Conservation (phyloP, 2,888 invertebrate species). For the Hirtodrosophila alboralis region DNA sequence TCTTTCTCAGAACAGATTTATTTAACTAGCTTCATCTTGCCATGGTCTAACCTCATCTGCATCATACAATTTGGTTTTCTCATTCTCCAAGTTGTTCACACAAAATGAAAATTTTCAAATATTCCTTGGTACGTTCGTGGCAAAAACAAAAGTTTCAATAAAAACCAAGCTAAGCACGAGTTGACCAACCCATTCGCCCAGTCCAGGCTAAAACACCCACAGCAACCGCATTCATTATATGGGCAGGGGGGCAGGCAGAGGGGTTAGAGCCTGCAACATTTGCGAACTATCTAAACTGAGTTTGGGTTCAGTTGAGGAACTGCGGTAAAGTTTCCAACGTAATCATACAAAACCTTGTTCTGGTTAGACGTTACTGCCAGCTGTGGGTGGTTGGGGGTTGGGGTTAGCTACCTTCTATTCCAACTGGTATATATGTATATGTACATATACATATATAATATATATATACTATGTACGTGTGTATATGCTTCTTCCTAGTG, state of each 20-base stretch:
- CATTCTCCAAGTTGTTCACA: neutral
- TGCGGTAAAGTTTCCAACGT: slow-evolving; percentile 77
- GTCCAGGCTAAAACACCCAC: slow-evolving; percentile 66
- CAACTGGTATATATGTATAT: slow-evolving; percentile 16
- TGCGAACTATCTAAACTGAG: slow-evolving; percentile 76
- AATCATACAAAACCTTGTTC: slow-evolving; percentile 73
- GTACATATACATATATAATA: slow-evolving; percentile 2
- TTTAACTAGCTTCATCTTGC: slow-evolving; percentile 9
- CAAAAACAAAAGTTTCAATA: slow-evolving; percentile 79
- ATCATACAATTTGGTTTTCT: slow-evolving; percentile 21
- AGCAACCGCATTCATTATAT: slow-evolving; percentile 64
- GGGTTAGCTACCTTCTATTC: slow-evolving; percentile 27
- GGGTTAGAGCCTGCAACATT: slow-evolving; percentile 53
- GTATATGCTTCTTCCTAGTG: slow-evolving; percentile 39
- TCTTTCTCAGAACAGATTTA: neutral
- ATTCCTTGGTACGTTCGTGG: slow-evolving; percentile 66
- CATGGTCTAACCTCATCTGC: slow-evolving; percentile 20
- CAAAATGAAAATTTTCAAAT: slow-evolving; percentile 64
- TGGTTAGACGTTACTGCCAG: slow-evolving; percentile 39
- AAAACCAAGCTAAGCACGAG: slow-evolving; percentile 60
- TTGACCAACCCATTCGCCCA: slow-evolving; percentile 13
- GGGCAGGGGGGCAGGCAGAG: slow-evolving; percentile 9
- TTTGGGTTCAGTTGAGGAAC: slow-evolving; percentile 75
- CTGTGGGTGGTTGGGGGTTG: slow-evolving; percentile 25
- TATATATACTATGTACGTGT: slow-evolving; percentile 13